Conservation (phyloP, 2,113 vertebrate genomes). For the Vulpes ferrilata region DNA sequence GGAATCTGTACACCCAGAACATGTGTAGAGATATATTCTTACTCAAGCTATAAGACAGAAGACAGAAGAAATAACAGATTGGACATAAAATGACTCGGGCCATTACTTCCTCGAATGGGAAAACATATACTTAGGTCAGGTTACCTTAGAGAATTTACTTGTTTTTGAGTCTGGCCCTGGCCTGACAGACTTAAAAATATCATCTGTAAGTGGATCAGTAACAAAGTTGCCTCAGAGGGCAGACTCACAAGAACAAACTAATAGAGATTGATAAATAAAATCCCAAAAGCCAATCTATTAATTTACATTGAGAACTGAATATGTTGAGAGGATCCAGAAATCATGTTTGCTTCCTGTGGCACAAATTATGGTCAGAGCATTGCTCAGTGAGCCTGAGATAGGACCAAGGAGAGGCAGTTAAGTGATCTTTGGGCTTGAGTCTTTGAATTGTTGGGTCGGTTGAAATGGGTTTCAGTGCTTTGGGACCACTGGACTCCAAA, state of each 20-base stretch:
- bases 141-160: conserved; percentile 61
- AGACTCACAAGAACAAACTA: conserved; percentile 32
- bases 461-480: not conserved
- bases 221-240: not conserved
- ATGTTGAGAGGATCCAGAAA: conserved; percentile 14
- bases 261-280: conserved; percentile 57
- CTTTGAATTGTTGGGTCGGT: not conserved
- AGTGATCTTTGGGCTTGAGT: not conserved
- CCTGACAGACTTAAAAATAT: conserved; percentile 44
- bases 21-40: not conserved
- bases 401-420: not conserved
- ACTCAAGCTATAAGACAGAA: conserved; percentile 29
- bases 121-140: not conserved
- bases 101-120: conserved; percentile 16
- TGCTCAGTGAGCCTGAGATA: not conserved
- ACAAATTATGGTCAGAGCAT: not conserved
- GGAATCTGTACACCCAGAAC: not conserved
- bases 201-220: conserved; percentile 36
- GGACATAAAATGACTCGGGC: not conserved
- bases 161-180: not conserved
- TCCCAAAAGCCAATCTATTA: conserved; percentile 1
- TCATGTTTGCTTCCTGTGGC: not conserved
- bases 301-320: conserved; percentile 34
- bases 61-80: conserved; percentile 43
- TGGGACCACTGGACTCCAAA: not conserved